Base-by-base conservation (phyloP, 2,888 invertebrate species). In the Napeogenes sylphis region DNA sequence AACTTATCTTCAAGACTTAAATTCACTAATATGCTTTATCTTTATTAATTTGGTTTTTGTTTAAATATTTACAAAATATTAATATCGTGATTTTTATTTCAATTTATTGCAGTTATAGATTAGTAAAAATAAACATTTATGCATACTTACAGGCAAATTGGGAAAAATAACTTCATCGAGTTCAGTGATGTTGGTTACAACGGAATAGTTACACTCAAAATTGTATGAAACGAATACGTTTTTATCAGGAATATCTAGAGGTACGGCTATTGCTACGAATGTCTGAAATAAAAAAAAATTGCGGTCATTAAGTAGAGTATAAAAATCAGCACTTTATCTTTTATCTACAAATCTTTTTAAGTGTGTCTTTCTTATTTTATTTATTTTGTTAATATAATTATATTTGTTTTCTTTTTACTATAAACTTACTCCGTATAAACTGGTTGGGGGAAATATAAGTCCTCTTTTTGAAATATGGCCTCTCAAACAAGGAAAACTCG, bases 201-300 rank as follows among this genome's bases (percentile, higher is more conserved):
- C 79, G 54, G 80, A 83, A 82, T 94, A 95, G 76, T 93, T 93
- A 0, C 93, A 92, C 75, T 95, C 95, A 75, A 95, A 94, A 83
- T 95, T 95, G 77, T 94, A 94, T 0, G 95, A 94, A 59, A 95
- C 84, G 73, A 94, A 95, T 4, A 95, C 92, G 76, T 94, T 93
- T 70, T 93, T 92, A 68, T 93, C 92, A 0, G 93, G 93, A 3
- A 94, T 86, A 72, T 94, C 94, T 21, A 95, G 78, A 0, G 95
- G 95, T 47, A 95, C 90, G 0, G 94, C 94, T 66, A 95, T 89
- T 0, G 95, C 94, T 12, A 94, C 75, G 74, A 95, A 92, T 21
- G 93, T 85, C 95, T 95, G 82, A 30, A 86, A 85, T 51, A n/a
- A 21, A 21, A 47, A 14, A 14, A n/a, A 47, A 47, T n/a, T 3